Conservation (phyloP, 2,888 invertebrate genomes). For the Cremastobaeus sp. region DNA sequence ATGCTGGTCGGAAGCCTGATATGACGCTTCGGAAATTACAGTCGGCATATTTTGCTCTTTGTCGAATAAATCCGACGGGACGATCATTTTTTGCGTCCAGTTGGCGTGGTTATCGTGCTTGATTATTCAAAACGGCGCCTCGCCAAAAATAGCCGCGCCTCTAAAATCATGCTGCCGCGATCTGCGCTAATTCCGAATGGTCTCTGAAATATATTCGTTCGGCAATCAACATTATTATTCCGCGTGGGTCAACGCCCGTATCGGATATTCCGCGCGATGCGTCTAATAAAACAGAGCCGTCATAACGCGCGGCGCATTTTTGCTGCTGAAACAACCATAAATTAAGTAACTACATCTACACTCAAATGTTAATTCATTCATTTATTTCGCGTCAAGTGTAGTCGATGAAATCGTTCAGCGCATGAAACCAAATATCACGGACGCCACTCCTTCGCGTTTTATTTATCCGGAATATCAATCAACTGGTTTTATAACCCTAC, state of each 20-base stretch:
- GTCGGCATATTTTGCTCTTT: conserved; percentile 7
- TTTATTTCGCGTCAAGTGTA: background rate
- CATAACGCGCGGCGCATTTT: conserved; percentile 27
- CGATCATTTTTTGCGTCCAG: conserved; percentile 14
- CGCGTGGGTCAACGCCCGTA: conserved; percentile 31
- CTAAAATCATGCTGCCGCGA: conserved; percentile 19
- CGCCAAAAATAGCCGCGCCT: conserved; percentile 29
- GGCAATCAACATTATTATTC: conserved; percentile 55
- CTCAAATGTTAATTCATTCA: background rate
- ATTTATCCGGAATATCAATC: too few species aligned
- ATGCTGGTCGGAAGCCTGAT: too few species aligned
- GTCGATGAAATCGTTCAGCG: too few species aligned
- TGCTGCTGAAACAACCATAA: conserved; percentile 29
- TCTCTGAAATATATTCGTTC: conserved; percentile 36
- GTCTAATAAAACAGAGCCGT: conserved; percentile 31
- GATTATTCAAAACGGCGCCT: conserved; percentile 46
- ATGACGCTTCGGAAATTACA: conserved; percentile 10
- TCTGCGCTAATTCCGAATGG: conserved; percentile 31
- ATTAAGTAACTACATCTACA: conserved; percentile 12
- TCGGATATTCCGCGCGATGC: conserved; percentile 44
- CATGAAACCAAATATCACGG: too few species aligned
- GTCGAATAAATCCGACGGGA: conserved; percentile 14
- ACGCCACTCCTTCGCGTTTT: too few species aligned
- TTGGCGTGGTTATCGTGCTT: conserved; percentile 25
- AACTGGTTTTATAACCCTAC: too few species aligned